A percentile compares a stretch with the other conserved stretches of the same genome.
Conservation (phyloP, 2,888 invertebrate species). For the Busseola fusca region DNA sequence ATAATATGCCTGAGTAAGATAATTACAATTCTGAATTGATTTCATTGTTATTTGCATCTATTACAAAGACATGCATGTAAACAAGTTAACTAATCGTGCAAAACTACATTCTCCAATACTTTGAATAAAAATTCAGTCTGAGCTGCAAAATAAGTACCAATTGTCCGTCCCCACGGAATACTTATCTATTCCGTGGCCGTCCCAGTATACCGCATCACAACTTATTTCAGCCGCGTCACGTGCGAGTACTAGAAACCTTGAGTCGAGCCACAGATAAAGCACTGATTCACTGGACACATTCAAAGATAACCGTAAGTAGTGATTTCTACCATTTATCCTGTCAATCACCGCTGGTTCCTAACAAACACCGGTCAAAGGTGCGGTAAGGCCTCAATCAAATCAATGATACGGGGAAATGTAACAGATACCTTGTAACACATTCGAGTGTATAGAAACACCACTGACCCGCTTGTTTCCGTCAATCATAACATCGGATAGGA, state of each 20-base stretch:
- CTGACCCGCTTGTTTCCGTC: slow-evolving; percentile 74
- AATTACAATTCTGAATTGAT: slow-evolving; percentile 28
- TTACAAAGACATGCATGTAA: slow-evolving; percentile 9
- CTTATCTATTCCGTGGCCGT: no score
- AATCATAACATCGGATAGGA: slow-evolving; percentile 66
- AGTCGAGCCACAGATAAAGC: slow-evolving; percentile 38
- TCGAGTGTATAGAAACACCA: slow-evolving; percentile 62
- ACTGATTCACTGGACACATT: slow-evolving; percentile 60
- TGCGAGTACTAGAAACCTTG: slow-evolving; percentile 54
- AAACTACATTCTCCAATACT: neutral
- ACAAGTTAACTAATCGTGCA: neutral
- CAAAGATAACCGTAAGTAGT: slow-evolving; percentile 58
- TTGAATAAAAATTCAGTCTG: slow-evolving; percentile 16
- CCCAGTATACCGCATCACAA: slow-evolving; percentile 32
- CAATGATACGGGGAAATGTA: slow-evolving; percentile 66
- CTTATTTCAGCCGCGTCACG: slow-evolving; percentile 36
- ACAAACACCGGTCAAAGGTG: slow-evolving; percentile 73
- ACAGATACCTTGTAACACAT: slow-evolving; percentile 65
- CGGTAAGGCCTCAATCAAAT: slow-evolving; percentile 66
- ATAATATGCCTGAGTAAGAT: slow-evolving; percentile 7
- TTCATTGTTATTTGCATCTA: slow-evolving; percentile 10
- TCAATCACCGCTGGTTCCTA: slow-evolving; percentile 60
- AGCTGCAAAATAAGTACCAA: neutral
- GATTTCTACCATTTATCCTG: slow-evolving; percentile 64
- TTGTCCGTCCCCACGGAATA: no score